Base-by-base conservation (phyloP, 2,797 vertebrate species). In the Natrix natrix region DNA sequence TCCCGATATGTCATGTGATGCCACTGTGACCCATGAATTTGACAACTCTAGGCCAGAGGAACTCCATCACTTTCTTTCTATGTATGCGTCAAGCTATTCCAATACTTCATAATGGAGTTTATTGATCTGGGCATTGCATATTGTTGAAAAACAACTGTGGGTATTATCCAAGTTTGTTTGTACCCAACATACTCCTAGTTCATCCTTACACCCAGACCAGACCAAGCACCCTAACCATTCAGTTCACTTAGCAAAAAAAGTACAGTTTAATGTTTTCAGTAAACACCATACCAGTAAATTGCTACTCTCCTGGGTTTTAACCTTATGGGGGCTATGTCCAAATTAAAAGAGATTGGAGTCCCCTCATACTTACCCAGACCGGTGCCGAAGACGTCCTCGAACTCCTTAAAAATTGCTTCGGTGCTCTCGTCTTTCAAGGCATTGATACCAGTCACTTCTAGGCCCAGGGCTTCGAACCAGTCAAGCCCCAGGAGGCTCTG, bases 1-100 rank as follows among this genome's bases (percentile, higher is more conserved):
- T 60, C 59, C 22, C 8, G 0, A 60, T 60, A 60, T 8, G 0
- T 60, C 59, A 60, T 2, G 8, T 8, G 8, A 60, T 1, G 2
- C 59, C 0, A 8, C 22, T 20, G 0, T 24, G 22, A 60, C 2
- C 24, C 0, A 2, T 0, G 3, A 10, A 3, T 61, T 26, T 26
- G 60, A 61, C 8, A 61, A 24, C 24, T 24, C 24, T 28, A 3
- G 60, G 4, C 24, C 12, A 63, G 10, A 63, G 24, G 10, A 69
- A 69, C 66, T 69, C 66, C 13, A 69, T 32, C 66, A 17, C 2
- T 32, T n/a, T 32, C 66, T 69, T 69, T 16, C 14, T 32, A n/a
- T 69, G 6, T 69, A 32, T 16, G 28, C n/a, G 16, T 69, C 14
- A 69, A 74, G n/a, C 66, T 74, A 74, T 37, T 32, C n/a, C 28